A percentile compares a stretch with the other conserved stretches of the same genome.
Conservation (phyloP, 2,888 invertebrate genomes). For the Diaperis boleti region DNA sequence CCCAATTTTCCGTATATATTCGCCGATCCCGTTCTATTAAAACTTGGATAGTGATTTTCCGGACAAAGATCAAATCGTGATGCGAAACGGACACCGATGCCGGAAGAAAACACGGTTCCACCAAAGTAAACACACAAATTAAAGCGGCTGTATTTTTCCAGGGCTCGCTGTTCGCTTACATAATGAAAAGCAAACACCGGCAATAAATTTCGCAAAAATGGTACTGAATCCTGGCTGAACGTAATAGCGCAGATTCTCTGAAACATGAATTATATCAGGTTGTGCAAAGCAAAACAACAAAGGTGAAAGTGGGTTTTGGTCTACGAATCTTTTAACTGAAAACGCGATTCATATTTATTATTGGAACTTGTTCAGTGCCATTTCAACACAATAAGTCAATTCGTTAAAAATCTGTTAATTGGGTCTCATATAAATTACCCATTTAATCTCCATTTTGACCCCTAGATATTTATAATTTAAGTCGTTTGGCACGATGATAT, state of each 20-base stretch:
- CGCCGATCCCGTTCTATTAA: neutral
- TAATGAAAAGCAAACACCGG: constrained; percentile 36
- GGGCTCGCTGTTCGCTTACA: constrained; percentile 11
- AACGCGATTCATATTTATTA: neutral
- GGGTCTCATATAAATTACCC: too few species aligned
- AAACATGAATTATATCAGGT: neutral
- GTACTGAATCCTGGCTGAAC: neutral
- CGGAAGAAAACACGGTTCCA: constrained; percentile 30
- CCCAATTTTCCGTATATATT: neutral
- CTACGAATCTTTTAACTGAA: neutral
- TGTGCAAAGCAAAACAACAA: neutral
- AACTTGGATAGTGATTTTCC: constrained; percentile 6
- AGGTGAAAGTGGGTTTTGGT: neutral
- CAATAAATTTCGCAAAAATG: constrained; percentile 22
- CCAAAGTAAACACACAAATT: constrained; percentile 33
- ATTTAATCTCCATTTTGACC: too few species aligned
- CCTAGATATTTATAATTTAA: too few species aligned
- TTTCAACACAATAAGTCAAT: neutral
- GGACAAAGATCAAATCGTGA: constrained; percentile 20
- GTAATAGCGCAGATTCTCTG: neutral
- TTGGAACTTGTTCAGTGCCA: neutral
- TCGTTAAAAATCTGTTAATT: too few species aligned
- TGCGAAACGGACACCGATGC: constrained; percentile 17
- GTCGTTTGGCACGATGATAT: too few species aligned
- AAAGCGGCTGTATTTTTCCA: constrained; percentile 32